Evolutionary conservation across 37 sponge, comb jelly and placozoan genomes (phyloP).

Genomic region (Mnemiopsis leidyi): DNA sequence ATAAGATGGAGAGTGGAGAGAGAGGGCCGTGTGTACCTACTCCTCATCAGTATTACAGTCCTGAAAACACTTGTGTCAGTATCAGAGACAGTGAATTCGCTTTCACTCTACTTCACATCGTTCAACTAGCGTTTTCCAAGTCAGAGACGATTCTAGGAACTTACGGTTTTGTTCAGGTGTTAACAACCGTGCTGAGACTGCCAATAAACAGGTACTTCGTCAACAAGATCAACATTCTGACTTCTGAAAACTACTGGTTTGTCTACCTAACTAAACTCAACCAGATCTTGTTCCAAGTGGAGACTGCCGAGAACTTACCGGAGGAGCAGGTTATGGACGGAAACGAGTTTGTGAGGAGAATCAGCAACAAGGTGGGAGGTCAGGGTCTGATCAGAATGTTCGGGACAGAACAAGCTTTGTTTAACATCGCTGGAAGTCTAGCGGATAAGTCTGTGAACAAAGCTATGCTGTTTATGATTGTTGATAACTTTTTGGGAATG

Average conservation of each 20-base stretch:
- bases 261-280: slow-evolving; percentile 60
- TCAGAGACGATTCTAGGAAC: background rate
- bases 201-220: slow-evolving; percentile 40
- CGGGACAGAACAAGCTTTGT: background rate
- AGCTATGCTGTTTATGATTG: slow-evolving; percentile 29
- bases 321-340: background rate
- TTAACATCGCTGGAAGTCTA: background rate
- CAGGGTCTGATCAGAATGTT: background rate
- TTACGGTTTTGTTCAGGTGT: background rate
- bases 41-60: background rate
- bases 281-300: background rate
- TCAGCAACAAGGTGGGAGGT: background rate
- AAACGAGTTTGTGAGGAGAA: slow-evolving; percentile 16
- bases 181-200: background rate
- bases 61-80: background rate
- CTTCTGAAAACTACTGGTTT: slow-evolving; percentile 41
- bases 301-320: background rate
- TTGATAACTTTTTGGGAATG: background rate
- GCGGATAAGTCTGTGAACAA: slow-evolving; percentile 1
- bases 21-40: background rate
- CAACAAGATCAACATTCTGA: slow-evolving; percentile 49
- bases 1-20: slow-evolving; percentile 29
- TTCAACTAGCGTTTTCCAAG: background rate
- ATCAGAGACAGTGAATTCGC: background rate
- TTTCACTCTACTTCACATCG: background rate